phyloP scores from a whole-genome alignment of 2,888 invertebrate species.

The Trissonchulus latispiculum region DNA sequence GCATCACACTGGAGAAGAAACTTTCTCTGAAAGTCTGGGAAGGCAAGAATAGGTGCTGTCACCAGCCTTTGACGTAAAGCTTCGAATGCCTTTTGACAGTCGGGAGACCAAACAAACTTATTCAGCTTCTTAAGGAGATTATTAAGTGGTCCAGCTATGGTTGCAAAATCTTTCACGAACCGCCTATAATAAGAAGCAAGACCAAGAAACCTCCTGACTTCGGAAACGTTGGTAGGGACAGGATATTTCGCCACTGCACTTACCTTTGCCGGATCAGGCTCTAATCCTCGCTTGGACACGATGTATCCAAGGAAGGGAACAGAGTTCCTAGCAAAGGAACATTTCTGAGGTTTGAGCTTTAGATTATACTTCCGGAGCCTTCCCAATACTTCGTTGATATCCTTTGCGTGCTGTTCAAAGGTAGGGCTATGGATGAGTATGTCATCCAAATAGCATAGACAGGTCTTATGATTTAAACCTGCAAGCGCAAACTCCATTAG shows the following conservation, averaged over 20 bases:
- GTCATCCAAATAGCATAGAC: too few species aligned
- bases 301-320: too few species aligned
- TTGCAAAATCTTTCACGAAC: neutral
- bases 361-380: too few species aligned
- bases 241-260: neutral
- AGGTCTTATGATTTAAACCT: too few species aligned
- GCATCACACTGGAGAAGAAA: slow-evolving; percentile 17
- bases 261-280: too few species aligned
- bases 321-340: too few species aligned
- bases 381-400: too few species aligned
- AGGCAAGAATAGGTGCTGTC: slow-evolving; percentile 12
- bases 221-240: neutral
- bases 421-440: too few species aligned
- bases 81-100: neutral
- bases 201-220: slow-evolving; percentile 4
- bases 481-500: too few species aligned
- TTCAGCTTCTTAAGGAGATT: neutral
- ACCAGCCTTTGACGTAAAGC: neutral
- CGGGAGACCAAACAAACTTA: neutral
- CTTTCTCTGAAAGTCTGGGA: slow-evolving; percentile 11
- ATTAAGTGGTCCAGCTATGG: neutral
- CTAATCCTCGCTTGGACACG: too few species aligned
- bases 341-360: too few species aligned
- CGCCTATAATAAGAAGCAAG: slow-evolving; percentile 12
- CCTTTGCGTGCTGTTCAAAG: too few species aligned